These are phyloP conservation scores for Rhabdornis inornatus DNA, from an alignment of 2,113 vertebrate genomes.

Conservation along the genomic window DNA sequence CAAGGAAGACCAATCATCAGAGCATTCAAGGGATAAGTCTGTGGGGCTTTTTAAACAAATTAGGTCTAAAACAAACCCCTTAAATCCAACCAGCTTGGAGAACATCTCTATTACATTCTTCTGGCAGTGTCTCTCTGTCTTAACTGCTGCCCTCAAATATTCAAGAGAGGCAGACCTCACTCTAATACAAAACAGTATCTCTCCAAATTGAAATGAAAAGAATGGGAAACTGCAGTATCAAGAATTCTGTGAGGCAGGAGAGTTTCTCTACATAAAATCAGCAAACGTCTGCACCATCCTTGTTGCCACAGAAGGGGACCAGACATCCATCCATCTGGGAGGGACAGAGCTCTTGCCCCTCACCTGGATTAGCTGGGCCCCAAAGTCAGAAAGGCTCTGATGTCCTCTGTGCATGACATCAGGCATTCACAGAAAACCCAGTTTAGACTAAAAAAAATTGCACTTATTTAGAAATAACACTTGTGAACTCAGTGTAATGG, in stretches of 20 bases:
- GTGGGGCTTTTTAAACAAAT: background rate
- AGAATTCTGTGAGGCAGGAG: background rate
- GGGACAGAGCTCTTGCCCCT: background rate
- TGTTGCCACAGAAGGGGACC: background rate
- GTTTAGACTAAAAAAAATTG: background rate
- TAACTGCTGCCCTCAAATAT: background rate
- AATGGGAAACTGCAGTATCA: background rate
- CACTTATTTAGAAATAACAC: background rate
- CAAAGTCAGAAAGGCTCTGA: background rate
- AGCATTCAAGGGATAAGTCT: background rate
- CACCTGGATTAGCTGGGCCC: background rate
- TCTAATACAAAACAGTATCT: background rate
- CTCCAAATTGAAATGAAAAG: background rate
- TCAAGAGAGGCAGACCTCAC: background rate
- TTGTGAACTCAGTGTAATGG: background rate
- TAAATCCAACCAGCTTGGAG: background rate
- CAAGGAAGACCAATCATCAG: background rate
- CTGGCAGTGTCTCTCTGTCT: background rate
- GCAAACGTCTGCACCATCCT: background rate
- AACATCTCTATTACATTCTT: background rate
- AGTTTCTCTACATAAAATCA: background rate
- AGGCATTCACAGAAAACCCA: background rate
- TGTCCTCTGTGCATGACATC: background rate
- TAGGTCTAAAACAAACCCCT: background rate
- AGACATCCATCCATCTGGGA: background rate